Evolutionary conservation across 1,140 invertebrate genomes (phyloP).

Genomic region (Drosophila nasuta): DNA sequence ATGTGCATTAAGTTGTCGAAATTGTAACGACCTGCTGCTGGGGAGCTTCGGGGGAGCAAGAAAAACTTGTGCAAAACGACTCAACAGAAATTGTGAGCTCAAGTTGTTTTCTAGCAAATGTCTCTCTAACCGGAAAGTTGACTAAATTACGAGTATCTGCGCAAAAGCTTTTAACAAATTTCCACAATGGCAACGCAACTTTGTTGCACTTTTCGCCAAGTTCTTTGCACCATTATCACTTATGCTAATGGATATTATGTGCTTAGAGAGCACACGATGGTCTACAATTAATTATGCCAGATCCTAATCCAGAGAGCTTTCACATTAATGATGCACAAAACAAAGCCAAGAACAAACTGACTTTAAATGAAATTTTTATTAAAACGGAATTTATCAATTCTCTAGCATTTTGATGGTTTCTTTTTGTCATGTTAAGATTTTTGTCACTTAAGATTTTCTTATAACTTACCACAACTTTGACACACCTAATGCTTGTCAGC

Average conservation of each 20-base stretch:
- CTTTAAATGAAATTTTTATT: too few relatives aligned
- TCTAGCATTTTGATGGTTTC: too few relatives aligned
- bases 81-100: slow-evolving; percentile 1
- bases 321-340: background rate
- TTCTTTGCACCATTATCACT: slow-evolving; percentile 8
- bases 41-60: background rate
- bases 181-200: slow-evolving; percentile 22
- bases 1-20: slow-evolving; percentile 25
- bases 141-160: slow-evolving; percentile 25
- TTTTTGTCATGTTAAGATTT: too few relatives aligned
- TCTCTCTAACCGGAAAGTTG: slow-evolving; percentile 20
- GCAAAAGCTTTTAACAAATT: slow-evolving; percentile 34
- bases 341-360: background rate
- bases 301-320: background rate
- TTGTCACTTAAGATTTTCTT: too few relatives aligned
- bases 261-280: background rate
- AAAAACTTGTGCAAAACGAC: slow-evolving; percentile 2
- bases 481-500: background rate
- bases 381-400: too few relatives aligned
- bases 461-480: background rate
- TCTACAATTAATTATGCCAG: slow-evolving; percentile 7
- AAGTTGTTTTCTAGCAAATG: slow-evolving; percentile 26
- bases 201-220: slow-evolving; percentile 19
- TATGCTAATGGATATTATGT: slow-evolving; percentile 25
- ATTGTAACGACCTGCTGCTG: background rate